A percentile compares a stretch with the other conserved stretches of the same genome.
Conservation (phyloP, 2,113 vertebrate genomes). For the Anhinga anhinga region DNA sequence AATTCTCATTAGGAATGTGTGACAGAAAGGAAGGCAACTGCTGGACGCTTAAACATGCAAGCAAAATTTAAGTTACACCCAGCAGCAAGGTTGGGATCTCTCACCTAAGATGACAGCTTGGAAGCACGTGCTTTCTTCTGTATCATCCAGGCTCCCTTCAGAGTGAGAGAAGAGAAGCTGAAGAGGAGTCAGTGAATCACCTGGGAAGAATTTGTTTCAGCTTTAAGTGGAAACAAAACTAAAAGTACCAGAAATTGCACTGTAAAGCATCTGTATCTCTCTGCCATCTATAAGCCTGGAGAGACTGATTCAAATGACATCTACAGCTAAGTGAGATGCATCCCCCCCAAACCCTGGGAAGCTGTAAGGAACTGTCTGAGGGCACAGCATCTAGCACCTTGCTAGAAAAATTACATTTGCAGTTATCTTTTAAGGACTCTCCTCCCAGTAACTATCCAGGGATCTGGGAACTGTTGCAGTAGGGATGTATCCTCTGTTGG, state of each 20-base stretch:
- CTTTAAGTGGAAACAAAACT: background rate
- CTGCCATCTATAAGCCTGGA: background rate
- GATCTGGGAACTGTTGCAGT: background rate
- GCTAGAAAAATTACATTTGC: background rate
- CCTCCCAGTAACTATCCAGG: background rate
- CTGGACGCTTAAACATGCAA: background rate
- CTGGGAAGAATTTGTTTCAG: background rate
- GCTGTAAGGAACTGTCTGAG: background rate
- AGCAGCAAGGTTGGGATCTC: background rate
- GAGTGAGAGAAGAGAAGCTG: background rate
- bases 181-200: background rate
- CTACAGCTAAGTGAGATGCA: background rate
- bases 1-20: background rate
- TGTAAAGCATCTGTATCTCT: accelerated
- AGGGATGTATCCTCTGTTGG: background rate
- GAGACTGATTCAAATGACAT: background rate
- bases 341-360: background rate
- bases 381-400: background rate
- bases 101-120: background rate
- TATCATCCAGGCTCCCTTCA: background rate
- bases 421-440: background rate
- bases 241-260: background rate
- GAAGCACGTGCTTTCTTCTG: background rate
- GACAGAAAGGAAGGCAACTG: background rate
- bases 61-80: background rate